Conservation (phyloP, 2,888 invertebrate species). For the Erynnis tages region DNA sequence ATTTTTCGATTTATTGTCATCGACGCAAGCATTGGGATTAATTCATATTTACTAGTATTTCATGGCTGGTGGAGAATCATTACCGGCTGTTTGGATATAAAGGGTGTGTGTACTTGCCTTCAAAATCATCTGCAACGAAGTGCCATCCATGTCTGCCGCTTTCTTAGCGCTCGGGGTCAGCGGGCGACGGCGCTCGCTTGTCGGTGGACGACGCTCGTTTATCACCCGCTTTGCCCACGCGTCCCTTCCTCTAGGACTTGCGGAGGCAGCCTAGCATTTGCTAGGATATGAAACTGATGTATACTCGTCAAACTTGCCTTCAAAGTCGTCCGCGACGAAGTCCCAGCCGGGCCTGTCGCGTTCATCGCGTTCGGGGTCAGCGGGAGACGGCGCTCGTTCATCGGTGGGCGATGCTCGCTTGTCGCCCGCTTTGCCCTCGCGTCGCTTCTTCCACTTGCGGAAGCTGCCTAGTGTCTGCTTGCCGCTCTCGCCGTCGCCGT, state of each 20-base stretch:
- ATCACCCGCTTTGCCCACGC: slow-evolving; percentile 54
- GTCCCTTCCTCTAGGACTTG: slow-evolving; percentile 78
- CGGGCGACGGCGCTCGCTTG: slow-evolving; percentile 59
- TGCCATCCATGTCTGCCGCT: slow-evolving; percentile 81
- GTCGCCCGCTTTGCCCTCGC: slow-evolving; percentile 53
- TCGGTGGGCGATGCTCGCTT: slow-evolving; percentile 65
- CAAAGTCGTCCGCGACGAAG: slow-evolving; percentile 91
- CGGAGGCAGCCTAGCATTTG: slow-evolving; percentile 64
- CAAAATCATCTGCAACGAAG: slow-evolving; percentile 91
- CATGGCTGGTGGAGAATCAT: too few species aligned
- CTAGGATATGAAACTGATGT: slow-evolving; percentile 52
- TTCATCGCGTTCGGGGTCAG: slow-evolving; percentile 55
- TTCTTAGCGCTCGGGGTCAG: slow-evolving; percentile 55
- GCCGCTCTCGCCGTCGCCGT: slow-evolving; percentile 58
- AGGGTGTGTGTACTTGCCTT: too few species aligned
- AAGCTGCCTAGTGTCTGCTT: slow-evolving; percentile 66
- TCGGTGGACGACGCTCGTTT: slow-evolving; percentile 65
- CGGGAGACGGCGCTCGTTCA: slow-evolving; percentile 59
- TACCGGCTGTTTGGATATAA: too few species aligned
- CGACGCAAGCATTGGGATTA: too few species aligned
- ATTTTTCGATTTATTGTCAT: too few species aligned
- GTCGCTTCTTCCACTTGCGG: slow-evolving; percentile 78
- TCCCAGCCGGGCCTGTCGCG: slow-evolving; percentile 81
- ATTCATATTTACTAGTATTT: too few species aligned
- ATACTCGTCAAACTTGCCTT: slow-evolving; percentile 59